These are phyloP conservation scores for Pygocentrus nattereri DNA, from an alignment of 2,797 vertebrate species.

Conservation along the genomic window DNA sequence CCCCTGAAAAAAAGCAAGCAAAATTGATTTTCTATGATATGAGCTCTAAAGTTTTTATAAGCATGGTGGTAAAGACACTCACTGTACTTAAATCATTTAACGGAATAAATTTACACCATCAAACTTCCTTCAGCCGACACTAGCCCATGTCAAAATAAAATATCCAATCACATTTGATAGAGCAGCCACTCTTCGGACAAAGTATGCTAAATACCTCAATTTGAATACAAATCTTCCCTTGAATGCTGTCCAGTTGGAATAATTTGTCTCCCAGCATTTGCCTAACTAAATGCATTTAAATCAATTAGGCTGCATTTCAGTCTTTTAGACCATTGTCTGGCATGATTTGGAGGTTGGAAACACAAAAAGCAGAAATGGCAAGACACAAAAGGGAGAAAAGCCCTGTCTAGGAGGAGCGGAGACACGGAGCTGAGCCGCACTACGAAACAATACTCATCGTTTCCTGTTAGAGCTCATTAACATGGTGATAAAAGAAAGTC, in stretches of 20 bases:
- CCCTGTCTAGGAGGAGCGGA: conserved; percentile 38
- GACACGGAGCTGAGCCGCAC: conserved; percentile 50
- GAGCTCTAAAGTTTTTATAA: too few relatives aligned
- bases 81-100: too few relatives aligned
- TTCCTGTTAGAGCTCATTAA: conserved; percentile 47
- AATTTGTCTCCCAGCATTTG: conserved; percentile 64
- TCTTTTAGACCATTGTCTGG: conserved; percentile 63
- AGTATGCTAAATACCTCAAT: conserved; percentile 29
- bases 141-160: conserved; percentile 31
- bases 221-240: conserved; percentile 58
- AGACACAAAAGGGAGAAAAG: conserved; percentile 56
- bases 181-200: conserved; percentile 9
- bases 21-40: too few relatives aligned
- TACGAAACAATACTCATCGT: conserved; percentile 57
- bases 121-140: not conserved
- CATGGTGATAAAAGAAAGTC: conserved; percentile 49
- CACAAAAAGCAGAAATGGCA: conserved; percentile 60
- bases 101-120: not conserved
- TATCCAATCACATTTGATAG: conserved; percentile 8
- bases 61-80: too few relatives aligned
- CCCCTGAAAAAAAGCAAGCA: too few relatives aligned
- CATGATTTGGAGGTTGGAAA: conserved; percentile 68
- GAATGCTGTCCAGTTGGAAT: conserved; percentile 71
- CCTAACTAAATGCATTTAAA: conserved; percentile 78
- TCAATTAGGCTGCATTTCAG: conserved; percentile 77